These are phyloP conservation scores for Mimachlamys varia DNA, from an alignment of 2,888 invertebrate genomes.

Conservation along the genomic window DNA sequence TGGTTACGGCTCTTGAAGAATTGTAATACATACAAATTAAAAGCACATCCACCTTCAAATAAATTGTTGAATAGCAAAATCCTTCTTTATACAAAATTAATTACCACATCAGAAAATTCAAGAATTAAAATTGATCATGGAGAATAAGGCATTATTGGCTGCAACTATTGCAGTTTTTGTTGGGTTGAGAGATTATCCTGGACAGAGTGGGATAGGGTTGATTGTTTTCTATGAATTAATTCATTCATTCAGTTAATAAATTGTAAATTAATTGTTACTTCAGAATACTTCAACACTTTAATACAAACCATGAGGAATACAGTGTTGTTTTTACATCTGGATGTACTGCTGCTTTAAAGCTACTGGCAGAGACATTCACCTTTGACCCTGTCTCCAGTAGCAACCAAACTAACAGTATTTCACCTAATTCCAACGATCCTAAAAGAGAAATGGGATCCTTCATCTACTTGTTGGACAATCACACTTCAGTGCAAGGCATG, in stretches of 20 bases:
- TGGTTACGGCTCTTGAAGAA: no score
- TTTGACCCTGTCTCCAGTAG: conserved; percentile 40
- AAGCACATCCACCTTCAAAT: no score
- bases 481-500: conserved; percentile 97
- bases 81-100: no score
- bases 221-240: no score
- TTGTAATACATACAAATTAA: no score
- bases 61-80: no score
- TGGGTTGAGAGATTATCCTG: no score
- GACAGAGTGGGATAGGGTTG: no score
- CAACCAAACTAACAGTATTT: background rate
- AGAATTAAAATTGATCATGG: no score
- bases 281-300: conserved; percentile 92
- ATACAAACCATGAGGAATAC: conserved; percentile 91
- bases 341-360: conserved; percentile 93
- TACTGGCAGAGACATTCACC: conserved; percentile 90
- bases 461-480: conserved; percentile 93
- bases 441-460: conserved; percentile 85
- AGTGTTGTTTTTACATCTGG: conserved; percentile 96
- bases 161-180: no score
- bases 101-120: no score
- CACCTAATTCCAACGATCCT: background rate
- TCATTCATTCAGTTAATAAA: background rate
- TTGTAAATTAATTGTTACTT: conserved; percentile 57
- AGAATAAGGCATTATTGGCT: no score